Evolutionary conservation across 2,888 invertebrate genomes (phyloP), one percentile per base, ranked within the genome.

Genomic region (Schizaphis graminum): DNA sequence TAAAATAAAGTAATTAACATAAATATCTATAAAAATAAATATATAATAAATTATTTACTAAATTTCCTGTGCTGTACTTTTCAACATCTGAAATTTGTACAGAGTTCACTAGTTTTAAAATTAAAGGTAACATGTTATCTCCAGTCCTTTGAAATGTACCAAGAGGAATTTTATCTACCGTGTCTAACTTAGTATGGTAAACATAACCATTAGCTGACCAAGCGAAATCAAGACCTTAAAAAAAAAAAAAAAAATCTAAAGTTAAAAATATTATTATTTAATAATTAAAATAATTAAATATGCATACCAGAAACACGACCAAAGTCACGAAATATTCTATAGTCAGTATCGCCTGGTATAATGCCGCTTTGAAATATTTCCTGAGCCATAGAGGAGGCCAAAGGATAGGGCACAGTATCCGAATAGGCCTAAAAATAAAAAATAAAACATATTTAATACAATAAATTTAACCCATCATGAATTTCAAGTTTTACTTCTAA

Each of bases 271-370:
- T 41, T 94, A 67, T 67, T 53, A 10, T n/a, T 61, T 28, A 57
- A 41, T 41, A 49, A 49, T n/a, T n/a, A n/a, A n/a, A n/a, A n/a
- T n/a, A n/a, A n/a, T 44, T n/a, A 57, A 49, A n/a, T 7, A 26
- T 7, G 44, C 95, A 95, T 95, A 98, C 98, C 98, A 95, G 98
- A 98, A 93, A 98, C 96, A 95, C 97, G 97, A 92, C 98, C 98
- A 96, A 97, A 98, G 96, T 98, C 98, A 95, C 98, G 96, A 96
- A 98, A 98, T 95, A 99, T 98, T 95, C 98, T 97, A 96, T 97
- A 99, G 96, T 99, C 99, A 0, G 99, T 99, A 96, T 99, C 99
- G n/a, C 98, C 98, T 61, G 98, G 98, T 95, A 99, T 97, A 95
- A 98, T 96, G 11, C 98, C 98, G 96, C 97, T 97, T 96, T 98